A percentile compares a stretch with the other conserved stretches of the same genome.
phyloP scores from a whole-genome alignment of 2,888 invertebrate genomes.

The Pseudolycoriella hygida region DNA sequence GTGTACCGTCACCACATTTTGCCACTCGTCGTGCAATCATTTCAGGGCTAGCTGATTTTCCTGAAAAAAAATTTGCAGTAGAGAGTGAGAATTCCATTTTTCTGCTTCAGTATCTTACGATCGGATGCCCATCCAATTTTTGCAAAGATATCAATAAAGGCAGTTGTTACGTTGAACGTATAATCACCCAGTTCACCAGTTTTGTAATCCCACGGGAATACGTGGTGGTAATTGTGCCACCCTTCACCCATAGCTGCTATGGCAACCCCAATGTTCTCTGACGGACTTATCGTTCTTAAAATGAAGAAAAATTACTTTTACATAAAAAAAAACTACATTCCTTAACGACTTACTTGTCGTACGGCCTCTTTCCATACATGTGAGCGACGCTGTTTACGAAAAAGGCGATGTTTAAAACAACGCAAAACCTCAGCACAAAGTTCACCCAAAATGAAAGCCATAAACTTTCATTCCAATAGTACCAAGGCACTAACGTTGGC shows the following conservation, averaged over 20 bases:
- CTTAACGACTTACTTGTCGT: slow-evolving; percentile 48
- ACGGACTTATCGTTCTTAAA: slow-evolving; percentile 49
- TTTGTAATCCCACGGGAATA: slow-evolving; percentile 49
- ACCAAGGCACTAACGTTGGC: slow-evolving; percentile 62
- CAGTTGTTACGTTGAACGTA: slow-evolving; percentile 53
- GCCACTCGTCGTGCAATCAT: slow-evolving; percentile 38
- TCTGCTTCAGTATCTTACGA: slow-evolving; percentile 28
- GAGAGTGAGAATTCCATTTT: background rate
- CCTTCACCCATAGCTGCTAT: slow-evolving; percentile 62
- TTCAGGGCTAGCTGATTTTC: slow-evolving; percentile 37
- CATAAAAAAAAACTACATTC: background rate
- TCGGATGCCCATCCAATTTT: slow-evolving; percentile 70
- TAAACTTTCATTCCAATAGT: slow-evolving; percentile 67
- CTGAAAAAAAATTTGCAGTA: slow-evolving; percentile 13
- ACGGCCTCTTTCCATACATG: slow-evolving; percentile 82
- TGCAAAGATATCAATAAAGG: slow-evolving; percentile 63
- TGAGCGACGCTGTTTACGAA: slow-evolving; percentile 92
- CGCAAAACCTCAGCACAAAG: slow-evolving; percentile 65
- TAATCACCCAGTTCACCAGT: slow-evolving; percentile 48
- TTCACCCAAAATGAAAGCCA: slow-evolving; percentile 68
- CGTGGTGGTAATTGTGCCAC: slow-evolving; percentile 74
- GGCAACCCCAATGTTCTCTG: slow-evolving; percentile 55
- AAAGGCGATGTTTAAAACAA: slow-evolving; percentile 80
- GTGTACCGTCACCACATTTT: slow-evolving; percentile 41
- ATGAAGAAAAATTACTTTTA: background rate